Percentiles rank a stretch among this genome's conserved stretches.
phyloP scores from a whole-genome alignment of 2,888 invertebrate genomes.

The Acanthococcus lagerstroemiae region DNA sequence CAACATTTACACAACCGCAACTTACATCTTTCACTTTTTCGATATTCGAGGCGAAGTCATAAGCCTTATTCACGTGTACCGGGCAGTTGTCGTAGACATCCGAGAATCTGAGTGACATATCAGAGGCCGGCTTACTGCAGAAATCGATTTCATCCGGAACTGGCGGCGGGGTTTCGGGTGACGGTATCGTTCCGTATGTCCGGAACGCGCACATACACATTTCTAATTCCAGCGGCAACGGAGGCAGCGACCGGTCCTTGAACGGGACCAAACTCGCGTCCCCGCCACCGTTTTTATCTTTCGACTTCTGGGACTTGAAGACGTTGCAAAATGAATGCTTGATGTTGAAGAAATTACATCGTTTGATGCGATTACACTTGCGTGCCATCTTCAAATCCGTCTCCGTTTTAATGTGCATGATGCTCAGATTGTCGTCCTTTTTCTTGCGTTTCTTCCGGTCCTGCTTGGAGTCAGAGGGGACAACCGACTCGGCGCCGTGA shows the following conservation, averaged over 20 bases:
- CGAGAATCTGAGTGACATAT: too few species aligned
- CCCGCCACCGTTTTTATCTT: background rate
- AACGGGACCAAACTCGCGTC: conserved; percentile 39
- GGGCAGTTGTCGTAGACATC: too few species aligned
- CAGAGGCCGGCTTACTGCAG: too few species aligned
- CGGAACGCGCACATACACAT: background rate
- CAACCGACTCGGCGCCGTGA: background rate
- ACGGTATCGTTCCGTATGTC: too few species aligned
- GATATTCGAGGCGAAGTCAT: conserved; percentile 82
- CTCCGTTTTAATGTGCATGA: background rate
- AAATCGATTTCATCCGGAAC: too few species aligned
- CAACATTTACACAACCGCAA: conserved; percentile 39
- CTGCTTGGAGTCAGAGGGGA: background rate
- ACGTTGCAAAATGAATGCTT: conserved; percentile 79
- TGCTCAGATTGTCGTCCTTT: conserved; percentile 2
- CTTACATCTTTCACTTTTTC: conserved; percentile 89
- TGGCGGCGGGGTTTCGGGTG: too few species aligned
- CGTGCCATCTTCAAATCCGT: conserved; percentile 11
- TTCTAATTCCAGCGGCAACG: conserved; percentile 45
- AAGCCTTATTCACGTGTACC: conserved; percentile 42
- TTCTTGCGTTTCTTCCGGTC: background rate
- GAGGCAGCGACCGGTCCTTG: conserved; percentile 56
- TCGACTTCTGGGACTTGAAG: conserved; percentile 53
- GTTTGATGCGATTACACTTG: conserved; percentile 17
- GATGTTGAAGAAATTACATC: conserved; percentile 47